Evolutionary conservation across 2,888 invertebrate genomes (phyloP), one percentile per base, ranked within the genome.

Genomic region (Pyrochroa serraticornis): DNA sequence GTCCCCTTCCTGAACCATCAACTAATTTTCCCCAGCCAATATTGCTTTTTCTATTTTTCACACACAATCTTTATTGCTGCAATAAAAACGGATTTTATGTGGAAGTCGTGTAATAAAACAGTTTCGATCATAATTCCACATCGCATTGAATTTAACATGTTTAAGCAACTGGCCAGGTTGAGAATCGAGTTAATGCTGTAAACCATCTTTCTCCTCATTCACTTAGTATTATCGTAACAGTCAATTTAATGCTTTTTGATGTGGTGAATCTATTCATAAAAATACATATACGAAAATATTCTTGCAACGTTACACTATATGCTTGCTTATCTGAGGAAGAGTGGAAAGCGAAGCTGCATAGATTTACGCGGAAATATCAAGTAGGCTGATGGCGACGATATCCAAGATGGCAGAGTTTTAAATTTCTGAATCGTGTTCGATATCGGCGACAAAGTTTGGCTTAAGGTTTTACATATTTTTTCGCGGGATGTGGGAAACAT

Each of bases 31-130:
- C 22, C 22, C 22, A 5, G 22, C 22, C 22, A 42, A 31, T 22
- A n/a, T 32, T 3, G 3, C 42, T 10, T 32, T 32, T 32, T 32
- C 31, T 9, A 43, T 43, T 43, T 32, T 43, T 7, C 43, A 43
- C 42, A 22, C 31, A 42, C 43, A 32, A 43, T 43, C 31, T 43
- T 43, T 43, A 43, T 43, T 31, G 33, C 43, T 6, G 10, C 7
- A 30, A 43, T 43, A 43, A 43, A 42, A 32, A 33, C 12, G 5
- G 32, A 9, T 43, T 43, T 7, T 22, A 6, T 6, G 22, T 32
- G 2, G 22, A 1, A 31, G 32, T 13, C 7, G 12, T 3, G 6
- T 31, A 43, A 43, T 32, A 43, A 43, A 43, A 32, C 43, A 33
- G 31, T 41, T 41, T 14, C 41, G 30, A 12, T 1, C 1, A 10